Base-by-base conservation (phyloP, 1,140 invertebrate species). In the Anoplophora glabripennis region DNA sequence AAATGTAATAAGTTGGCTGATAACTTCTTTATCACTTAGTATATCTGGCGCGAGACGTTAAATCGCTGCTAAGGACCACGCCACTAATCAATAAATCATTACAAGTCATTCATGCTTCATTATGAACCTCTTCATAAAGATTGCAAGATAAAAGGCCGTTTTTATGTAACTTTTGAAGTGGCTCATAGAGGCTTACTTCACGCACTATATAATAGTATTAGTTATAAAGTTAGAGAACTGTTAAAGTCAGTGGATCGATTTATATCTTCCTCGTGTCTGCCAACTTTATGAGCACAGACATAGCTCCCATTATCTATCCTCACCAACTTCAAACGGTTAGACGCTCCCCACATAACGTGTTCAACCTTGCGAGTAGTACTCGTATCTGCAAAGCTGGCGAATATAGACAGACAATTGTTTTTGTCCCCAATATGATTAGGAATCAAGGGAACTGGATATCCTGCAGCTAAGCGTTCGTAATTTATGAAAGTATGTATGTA, bases 241-340 rank as follows among this genome's bases (percentile, higher is more conserved):
- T 67, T 67, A 67, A 67, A 65, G 65, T 67, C 65, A 65, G 36
- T 60, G 63, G 60, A 34, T 57, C 65, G 63, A 67, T 67, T 67
- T 65, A 67, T 67, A 67, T 64, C 65, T 67, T 67, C 63, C 65
- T 67, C 52, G 49, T 67, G 59, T 67, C 65, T 61, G 55, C 49
- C 55, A 58, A 55, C 40, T 65, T 65, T 65, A 65, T 58, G 63
- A 58, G 51, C 56, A 52, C 59, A 61, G 54, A 61, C 63, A 61
- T 49, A 58, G 51, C 59, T 58, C 41, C 59, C 51, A 65, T 65
- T 65, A 64, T 64, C 59, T 61, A 34, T 59, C 57, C 52, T 53
- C 61, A 59, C 38, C 15, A 36, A 49, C 60, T 59, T 63, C 56
- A 61, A 61, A 61, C 59, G 57, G 37, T 18, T 40, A 38, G 44